These are phyloP conservation scores for Spatulosminthurus flaviceps DNA, from an alignment of 2,888 invertebrate genomes.

Conservation along the genomic window DNA sequence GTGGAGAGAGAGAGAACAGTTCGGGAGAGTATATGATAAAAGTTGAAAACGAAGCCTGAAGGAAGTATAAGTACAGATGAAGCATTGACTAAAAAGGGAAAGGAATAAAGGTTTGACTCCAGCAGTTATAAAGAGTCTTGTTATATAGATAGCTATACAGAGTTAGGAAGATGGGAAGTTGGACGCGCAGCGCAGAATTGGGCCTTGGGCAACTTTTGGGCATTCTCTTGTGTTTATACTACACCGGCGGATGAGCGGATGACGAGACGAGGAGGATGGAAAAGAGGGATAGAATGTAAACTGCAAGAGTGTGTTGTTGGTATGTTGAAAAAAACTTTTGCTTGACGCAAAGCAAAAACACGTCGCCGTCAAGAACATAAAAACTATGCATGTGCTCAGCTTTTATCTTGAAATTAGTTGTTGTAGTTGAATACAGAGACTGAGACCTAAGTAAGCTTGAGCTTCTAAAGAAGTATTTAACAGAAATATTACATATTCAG, in stretches of 20 bases:
- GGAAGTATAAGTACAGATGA: neutral
- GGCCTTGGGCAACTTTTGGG: slow-evolving; percentile 34
- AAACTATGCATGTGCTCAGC: slow-evolving; percentile 23
- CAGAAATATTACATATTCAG: neutral
- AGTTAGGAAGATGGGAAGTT: neutral
- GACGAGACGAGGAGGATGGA: neutral
- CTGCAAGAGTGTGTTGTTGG: slow-evolving; percentile 1
- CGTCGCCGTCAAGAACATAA: slow-evolving; percentile 19
- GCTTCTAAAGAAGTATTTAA: neutral
- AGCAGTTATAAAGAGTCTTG: neutral
- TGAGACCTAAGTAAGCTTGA: neutral
- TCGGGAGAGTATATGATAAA: neutral
- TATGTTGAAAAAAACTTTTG: slow-evolving; percentile 24
- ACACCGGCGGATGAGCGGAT: neutral
- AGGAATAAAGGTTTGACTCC: neutral
- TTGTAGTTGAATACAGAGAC: neutral
- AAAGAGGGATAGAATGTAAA: neutral
- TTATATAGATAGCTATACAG: neutral
- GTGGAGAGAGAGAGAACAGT: no score
- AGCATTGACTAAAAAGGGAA: neutral
- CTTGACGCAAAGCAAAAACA: slow-evolving; percentile 32
- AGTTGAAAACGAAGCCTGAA: neutral
- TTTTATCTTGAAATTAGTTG: neutral
- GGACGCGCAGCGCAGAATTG: slow-evolving; percentile 41
- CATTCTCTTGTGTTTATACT: neutral